These are phyloP conservation scores for Cyclophora punctaria DNA, from an alignment of 2,888 invertebrate species.

Conservation along the genomic window DNA sequence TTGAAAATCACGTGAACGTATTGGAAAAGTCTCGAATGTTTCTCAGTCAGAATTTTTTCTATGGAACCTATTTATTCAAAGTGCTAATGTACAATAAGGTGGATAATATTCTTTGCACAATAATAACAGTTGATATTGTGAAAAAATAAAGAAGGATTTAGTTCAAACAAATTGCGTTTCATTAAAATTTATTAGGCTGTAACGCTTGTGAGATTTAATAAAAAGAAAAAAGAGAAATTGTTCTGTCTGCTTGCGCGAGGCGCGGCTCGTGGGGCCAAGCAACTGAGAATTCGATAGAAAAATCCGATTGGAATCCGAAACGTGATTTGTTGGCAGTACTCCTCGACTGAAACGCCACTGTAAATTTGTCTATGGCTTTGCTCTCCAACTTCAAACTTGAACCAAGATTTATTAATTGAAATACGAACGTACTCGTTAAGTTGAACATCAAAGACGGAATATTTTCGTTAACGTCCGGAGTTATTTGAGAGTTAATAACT, in stretches of 20 bases:
- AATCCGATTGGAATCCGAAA: slow-evolving; percentile 43
- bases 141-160: slow-evolving; percentile 14
- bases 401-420: slow-evolving; percentile 23
- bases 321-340: slow-evolving; percentile 33
- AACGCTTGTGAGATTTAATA: neutral
- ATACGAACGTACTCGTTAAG: slow-evolving; percentile 6
- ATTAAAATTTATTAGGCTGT: neutral
- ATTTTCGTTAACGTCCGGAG: slow-evolving; percentile 26
- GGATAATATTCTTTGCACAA: slow-evolving; percentile 46
- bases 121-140: slow-evolving; percentile 18
- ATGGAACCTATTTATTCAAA: slow-evolving; percentile 50
- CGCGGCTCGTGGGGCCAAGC: slow-evolving; percentile 16
- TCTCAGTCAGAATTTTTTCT: slow-evolving; percentile 53
- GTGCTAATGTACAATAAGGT: slow-evolving; percentile 40
- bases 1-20: slow-evolving; percentile 34
- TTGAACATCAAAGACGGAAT: slow-evolving; percentile 3
- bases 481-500: slow-evolving; percentile 40
- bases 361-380: slow-evolving; percentile 14
- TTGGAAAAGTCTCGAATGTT: slow-evolving; percentile 36
- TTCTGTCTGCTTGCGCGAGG: slow-evolving; percentile 20
- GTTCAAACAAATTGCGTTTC: neutral
- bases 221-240: slow-evolving; percentile 13
- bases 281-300: slow-evolving; percentile 42
- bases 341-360: slow-evolving; percentile 10
- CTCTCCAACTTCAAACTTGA: slow-evolving; percentile 8